Percentiles rank a stretch among this genome's conserved stretches.
These are phyloP conservation scores for Coronaproctus castanopsis DNA, from an alignment of 2,888 invertebrate species.

Conservation along the genomic window DNA sequence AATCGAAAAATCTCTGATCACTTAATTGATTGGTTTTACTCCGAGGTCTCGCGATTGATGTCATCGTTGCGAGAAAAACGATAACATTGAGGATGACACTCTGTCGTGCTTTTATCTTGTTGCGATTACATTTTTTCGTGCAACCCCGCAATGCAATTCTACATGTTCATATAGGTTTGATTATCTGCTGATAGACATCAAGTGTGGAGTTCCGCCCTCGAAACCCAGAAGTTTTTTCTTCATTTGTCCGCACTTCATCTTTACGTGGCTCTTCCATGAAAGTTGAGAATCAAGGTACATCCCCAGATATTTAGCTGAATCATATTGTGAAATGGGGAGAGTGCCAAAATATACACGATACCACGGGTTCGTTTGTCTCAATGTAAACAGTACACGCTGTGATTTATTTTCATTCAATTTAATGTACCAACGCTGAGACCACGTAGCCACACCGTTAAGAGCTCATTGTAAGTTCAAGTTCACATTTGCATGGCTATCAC, in stretches of 20 bases:
- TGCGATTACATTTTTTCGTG: neutral
- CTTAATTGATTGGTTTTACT: too few species aligned
- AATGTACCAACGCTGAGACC: neutral
- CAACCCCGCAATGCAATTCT: neutral
- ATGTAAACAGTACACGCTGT: neutral
- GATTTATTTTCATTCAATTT: slow-evolving; percentile 1
- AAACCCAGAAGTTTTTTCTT: neutral
- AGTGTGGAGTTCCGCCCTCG: neutral
- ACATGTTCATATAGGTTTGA: neutral
- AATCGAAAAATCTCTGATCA: too few species aligned
- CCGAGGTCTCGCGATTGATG: too few species aligned
- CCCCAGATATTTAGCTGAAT: neutral
- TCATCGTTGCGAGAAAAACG: too few species aligned
- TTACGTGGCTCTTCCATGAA: neutral
- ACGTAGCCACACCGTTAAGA: neutral
- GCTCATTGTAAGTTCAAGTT: neutral
- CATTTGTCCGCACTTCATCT: neutral
- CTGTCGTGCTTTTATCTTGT: neutral
- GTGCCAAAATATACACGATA: neutral
- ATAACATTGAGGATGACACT: neutral
- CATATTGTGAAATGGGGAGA: neutral
- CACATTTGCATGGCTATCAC: neutral
- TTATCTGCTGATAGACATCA: neutral
- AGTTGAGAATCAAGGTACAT: neutral
- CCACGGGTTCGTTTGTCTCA: neutral